A percentile compares a stretch with the other conserved stretches of the same genome.
Evolutionary conservation across 2,888 invertebrate species (phyloP).

Genomic region (Thecocarcelia acutangulata): DNA sequence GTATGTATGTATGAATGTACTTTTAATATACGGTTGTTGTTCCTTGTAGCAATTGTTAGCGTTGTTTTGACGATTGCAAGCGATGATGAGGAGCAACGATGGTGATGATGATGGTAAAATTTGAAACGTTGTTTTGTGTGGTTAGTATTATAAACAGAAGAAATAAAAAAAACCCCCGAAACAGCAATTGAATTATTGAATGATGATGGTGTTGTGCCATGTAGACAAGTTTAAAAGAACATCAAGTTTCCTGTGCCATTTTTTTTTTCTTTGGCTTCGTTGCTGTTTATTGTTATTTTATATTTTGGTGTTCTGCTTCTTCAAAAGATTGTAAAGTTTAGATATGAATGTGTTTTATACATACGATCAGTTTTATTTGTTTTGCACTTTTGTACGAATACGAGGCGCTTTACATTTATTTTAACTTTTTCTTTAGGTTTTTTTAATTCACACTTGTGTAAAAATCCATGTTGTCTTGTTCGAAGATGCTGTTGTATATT

Average conservation of each 20-base stretch:
- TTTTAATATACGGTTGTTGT: slow-evolving; percentile 63
- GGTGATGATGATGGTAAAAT: slow-evolving; percentile 53
- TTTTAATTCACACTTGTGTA: slow-evolving; percentile 73
- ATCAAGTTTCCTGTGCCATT: slow-evolving; percentile 42
- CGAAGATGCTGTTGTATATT: slow-evolving; percentile 46
- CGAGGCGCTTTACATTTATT: slow-evolving; percentile 71
- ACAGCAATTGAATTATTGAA: slow-evolving; percentile 67
- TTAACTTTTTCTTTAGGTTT: slow-evolving; percentile 31
- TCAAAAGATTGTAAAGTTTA: slow-evolving; percentile 62
- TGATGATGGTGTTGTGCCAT: slow-evolving; percentile 65
- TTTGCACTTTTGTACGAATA: slow-evolving; percentile 14
- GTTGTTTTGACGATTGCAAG: slow-evolving; percentile 68
- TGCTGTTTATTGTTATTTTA: slow-evolving; percentile 30
- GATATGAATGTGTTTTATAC: slow-evolving; percentile 60
- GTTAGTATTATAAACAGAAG: not conserved
- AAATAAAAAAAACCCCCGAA: not conserved
- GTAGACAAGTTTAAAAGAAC: slow-evolving; percentile 58
- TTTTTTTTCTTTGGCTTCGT: not conserved
- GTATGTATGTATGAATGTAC: not conserved
- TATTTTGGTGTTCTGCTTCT: slow-evolving; percentile 49
- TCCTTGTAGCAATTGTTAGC: slow-evolving; percentile 44
- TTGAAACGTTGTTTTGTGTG: slow-evolving; percentile 47
- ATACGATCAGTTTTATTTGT: slow-evolving; percentile 56
- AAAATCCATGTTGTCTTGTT: slow-evolving; percentile 75
- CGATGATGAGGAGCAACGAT: slow-evolving; percentile 69